Evolutionary conservation across 2,113 vertebrate genomes (phyloP), one percentile per base, ranked within the genome.

Genomic region (Chaetura pelagica): DNA sequence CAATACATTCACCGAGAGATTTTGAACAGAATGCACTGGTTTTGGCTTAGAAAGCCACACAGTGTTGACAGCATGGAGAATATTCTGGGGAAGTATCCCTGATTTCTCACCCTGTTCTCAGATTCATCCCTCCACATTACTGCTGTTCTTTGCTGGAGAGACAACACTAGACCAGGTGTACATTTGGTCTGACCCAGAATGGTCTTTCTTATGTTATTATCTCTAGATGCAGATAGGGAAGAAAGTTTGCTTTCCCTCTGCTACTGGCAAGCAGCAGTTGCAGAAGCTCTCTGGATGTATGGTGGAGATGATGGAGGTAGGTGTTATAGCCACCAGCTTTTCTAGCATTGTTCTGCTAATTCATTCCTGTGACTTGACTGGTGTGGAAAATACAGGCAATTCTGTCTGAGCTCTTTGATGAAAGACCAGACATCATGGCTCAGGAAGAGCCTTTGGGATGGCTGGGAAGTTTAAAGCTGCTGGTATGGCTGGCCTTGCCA

Each of bases 361-460:
- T 72, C 46, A 27, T 74, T 74, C 12, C 32, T 46, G 26, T 78
- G 48, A 48, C 38, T 78, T 57, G 57, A 16, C 13, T 61, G 66
- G 12, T 55, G 8, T 61, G 24, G 54, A 90, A 72, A 76, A 66
- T 23, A 44, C 49, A 78, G 61, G 34, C 7, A 29, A 21, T 32
- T 79, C 69, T 72, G 34, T 49, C 54, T 57, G n/a, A 83, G 35
- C 30, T 58, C 26, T 27, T 92, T 84, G 55, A 48, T 55, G 62
- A 57, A 76, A 69, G 52, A 64, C 7, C 15, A 66, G 24, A 24
- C 1, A 29, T 51, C 0, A 0, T 30, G 54, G 13, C 48, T 87
- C 59, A 61, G 83, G 49, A 72, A 21, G 40, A 81, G 11, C 7
- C 21, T 86, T 76, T 52, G 52, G 51, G 30, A n/a, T 58, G 46